These are phyloP conservation scores for Colossoma macropomum DNA, from an alignment of 2,113 vertebrate species.

Conservation along the genomic window DNA sequence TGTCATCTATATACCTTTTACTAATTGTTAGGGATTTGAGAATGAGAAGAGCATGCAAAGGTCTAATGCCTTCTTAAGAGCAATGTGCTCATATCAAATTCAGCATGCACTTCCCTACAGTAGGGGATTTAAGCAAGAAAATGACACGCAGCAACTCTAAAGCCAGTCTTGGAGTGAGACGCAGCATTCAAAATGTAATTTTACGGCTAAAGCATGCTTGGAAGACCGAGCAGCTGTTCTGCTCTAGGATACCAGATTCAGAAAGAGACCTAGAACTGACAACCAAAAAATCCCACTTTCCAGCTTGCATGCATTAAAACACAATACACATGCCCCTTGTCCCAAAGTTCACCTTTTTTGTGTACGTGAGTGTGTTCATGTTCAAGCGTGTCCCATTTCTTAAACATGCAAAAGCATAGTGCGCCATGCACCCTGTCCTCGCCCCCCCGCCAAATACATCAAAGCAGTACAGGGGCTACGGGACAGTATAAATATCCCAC, in stretches of 20 bases:
- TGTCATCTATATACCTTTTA: too few species aligned
- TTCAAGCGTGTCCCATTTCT: too few species aligned
- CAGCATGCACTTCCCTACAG: constrained; percentile 50
- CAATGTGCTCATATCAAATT: constrained; percentile 54
- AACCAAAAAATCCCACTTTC: neutral
- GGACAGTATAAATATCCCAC: too few species aligned
- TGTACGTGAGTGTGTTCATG: too few species aligned
- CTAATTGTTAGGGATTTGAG: too few species aligned
- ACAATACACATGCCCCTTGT: too few species aligned
- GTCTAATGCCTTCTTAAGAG: neutral
- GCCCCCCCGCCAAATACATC: too few species aligned
- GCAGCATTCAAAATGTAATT: constrained; percentile 43
- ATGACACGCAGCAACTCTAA: constrained; percentile 17
- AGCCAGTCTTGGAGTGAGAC: constrained; percentile 17
- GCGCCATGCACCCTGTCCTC: too few species aligned
- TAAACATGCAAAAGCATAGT: too few species aligned
- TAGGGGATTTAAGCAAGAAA: neutral
- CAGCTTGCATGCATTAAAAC: too few species aligned
- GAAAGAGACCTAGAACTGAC: constrained; percentile 12
- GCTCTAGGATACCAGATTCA: neutral
- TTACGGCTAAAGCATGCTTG: constrained; percentile 29
- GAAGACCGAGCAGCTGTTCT: constrained; percentile 43
- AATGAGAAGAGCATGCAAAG: neutral
- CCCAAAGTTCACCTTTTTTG: too few species aligned
- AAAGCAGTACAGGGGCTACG: too few species aligned